phyloP scores from a whole-genome alignment of 2,113 vertebrate genomes.

The Lepus timidus region DNA sequence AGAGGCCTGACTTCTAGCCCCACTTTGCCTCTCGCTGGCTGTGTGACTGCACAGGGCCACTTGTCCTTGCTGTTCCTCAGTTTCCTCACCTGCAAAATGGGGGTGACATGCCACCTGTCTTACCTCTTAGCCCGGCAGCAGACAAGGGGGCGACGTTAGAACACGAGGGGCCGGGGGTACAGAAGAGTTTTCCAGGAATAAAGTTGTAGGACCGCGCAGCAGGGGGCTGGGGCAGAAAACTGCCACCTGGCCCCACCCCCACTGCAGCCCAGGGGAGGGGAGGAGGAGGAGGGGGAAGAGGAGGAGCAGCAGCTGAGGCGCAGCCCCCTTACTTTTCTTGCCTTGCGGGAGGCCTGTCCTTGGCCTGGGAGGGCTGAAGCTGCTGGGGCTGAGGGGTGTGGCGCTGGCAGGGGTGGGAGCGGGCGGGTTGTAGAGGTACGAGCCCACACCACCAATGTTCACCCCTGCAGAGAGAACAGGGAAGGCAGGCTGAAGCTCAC shows the following conservation, averaged over 20 bases:
- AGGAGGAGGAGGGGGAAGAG: background rate
- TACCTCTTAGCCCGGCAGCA: conserved; percentile 40
- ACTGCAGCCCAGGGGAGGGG: background rate
- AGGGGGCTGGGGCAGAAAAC: background rate
- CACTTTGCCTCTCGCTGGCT: conserved; percentile 33
- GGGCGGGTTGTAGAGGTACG: conserved; percentile 77
- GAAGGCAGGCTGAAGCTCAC: background rate
- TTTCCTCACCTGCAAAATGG: conserved; percentile 29
- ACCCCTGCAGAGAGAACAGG: conserved; percentile 78
- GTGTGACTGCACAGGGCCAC: background rate
- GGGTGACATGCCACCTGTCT: conserved; percentile 15
- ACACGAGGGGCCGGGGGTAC: background rate
- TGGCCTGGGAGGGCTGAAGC: conserved; percentile 75
- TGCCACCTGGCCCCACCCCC: background rate
- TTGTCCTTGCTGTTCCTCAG: conserved; percentile 1
- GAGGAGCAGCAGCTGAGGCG: background rate
- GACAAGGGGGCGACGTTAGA: background rate
- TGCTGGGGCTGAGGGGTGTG: conserved; percentile 58
- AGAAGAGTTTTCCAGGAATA: background rate
- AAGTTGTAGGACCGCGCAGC: background rate
- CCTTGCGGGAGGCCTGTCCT: conserved; percentile 59
- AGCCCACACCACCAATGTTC: conserved; percentile 83
- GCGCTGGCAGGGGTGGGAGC: conserved; percentile 48
- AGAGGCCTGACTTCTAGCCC: background rate
- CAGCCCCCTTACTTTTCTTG: conserved; percentile 80